phyloP scores from a whole-genome alignment of 2,888 invertebrate genomes.

The Papilio elwesi region DNA sequence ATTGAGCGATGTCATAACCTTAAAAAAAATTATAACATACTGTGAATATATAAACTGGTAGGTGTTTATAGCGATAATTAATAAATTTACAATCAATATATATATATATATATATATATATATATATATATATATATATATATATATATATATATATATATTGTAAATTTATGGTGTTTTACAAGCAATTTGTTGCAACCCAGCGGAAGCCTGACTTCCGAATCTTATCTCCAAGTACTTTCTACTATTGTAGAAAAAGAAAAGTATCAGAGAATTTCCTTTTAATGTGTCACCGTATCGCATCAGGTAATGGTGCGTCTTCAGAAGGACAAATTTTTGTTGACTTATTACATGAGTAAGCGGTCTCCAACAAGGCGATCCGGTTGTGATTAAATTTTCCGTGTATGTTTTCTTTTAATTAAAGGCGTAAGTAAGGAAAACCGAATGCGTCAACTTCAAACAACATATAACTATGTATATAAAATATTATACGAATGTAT shows the following conservation, averaged over 20 bases:
- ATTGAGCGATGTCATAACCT: conserved; percentile 50
- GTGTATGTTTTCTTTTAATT: conserved; percentile 9
- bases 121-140: no score
- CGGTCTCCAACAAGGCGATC: not conserved
- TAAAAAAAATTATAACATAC: conserved; percentile 53
- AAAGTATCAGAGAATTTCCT: conserved; percentile 5
- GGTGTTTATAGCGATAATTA: conserved; percentile 50
- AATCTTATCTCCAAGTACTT: no score
- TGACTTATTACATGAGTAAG: not conserved
- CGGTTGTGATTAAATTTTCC: conserved; percentile 5
- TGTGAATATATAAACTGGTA: conserved; percentile 49
- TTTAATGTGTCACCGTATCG: not conserved
- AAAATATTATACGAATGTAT: not conserved
- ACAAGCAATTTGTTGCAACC: no score
- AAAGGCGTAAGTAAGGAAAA: conserved; percentile 9
- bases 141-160: no score
- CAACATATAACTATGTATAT: not conserved
- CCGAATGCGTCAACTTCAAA: conserved; percentile 9
- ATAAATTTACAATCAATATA: no score
- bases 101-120: no score
- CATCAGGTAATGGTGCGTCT: not conserved
- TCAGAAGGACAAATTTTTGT: not conserved
- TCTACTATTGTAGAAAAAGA: not conserved
- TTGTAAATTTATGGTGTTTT: no score
- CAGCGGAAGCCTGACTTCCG: no score